Evolutionary conservation across 2,888 invertebrate species (phyloP), one percentile per base, ranked within the genome.

Genomic region (Chaetoderma sp.): DNA sequence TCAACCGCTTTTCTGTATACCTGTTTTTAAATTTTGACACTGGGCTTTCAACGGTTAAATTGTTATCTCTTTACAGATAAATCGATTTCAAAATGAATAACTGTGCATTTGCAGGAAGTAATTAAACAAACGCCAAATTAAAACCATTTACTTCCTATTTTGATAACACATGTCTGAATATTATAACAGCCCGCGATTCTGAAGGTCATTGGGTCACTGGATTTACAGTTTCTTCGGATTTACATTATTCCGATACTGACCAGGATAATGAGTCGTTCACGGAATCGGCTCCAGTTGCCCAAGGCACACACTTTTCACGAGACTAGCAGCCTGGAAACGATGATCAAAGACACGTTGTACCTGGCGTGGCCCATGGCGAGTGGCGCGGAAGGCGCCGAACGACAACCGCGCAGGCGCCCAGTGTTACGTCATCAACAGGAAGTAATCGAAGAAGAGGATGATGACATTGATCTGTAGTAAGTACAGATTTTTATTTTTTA

Each of bases 361-460:
- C 69, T 79, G 6, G 76, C 74, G 1, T 77, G 78, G 79, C 79
- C 79, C 6, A 72, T 68, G 3, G 73, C 76, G 2, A 74, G 72
- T 28, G 67, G 72, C 27, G 60, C 60, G 54, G 44, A 30, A 56
- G 66, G 45, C 10, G 49, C 55, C 33, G 65, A 27, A 8, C 44
- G 45, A n/a, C 36, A 39, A n/a, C 60, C 62, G 21, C 47, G 66
- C 28, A 39, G 52, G 36, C 63, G 66, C 16, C 55, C 57, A 2
- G 36, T 65, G 30, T 47, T 65, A 30, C 67, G 65, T 2, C 70
- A 63, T 18, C 67, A 68, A 13, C 72, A 72, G 45, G 72, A 65
- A 28, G 70, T 68, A 23, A 70, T 70, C 36, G 72, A 73, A 42
- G 71, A 73, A 42, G 69, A 73, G 60, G 68, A 68, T 16, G 65